phyloP scores from a whole-genome alignment of 2,797 vertebrate species.

The Lutjanus argentimaculatus region DNA sequence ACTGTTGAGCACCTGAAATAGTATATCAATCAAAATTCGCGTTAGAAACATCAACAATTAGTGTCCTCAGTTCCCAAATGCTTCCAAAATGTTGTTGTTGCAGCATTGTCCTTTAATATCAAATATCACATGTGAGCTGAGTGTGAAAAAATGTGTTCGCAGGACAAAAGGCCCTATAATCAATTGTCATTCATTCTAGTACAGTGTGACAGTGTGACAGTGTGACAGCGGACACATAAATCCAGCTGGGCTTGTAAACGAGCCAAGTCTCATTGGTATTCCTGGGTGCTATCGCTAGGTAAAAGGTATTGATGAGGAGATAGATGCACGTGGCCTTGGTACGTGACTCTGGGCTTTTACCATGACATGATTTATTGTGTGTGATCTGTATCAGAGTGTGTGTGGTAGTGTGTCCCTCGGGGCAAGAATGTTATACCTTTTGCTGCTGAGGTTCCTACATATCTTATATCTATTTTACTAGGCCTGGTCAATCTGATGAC shows the following conservation, averaged over 20 bases:
- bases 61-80: too few species aligned
- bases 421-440: conserved; percentile 25
- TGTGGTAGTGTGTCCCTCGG: conserved; percentile 42
- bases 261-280: conserved; percentile 68
- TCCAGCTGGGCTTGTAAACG: conserved; percentile 55
- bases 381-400: not conserved
- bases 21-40: too few species aligned
- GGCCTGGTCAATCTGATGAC: not conserved
- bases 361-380: conserved; percentile 29
- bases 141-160: conserved; percentile 15
- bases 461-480: conserved; percentile 8
- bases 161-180: conserved; percentile 44
- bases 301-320: conserved; percentile 72
- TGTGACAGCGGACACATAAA: conserved; percentile 38
- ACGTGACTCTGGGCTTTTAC: conserved; percentile 46
- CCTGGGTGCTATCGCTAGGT: conserved; percentile 47
- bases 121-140: not conserved
- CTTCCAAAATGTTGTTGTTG: not conserved
- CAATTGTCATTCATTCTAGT: conserved; percentile 43
- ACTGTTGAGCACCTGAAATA: too few species aligned
- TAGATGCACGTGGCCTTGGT: conserved; percentile 62
- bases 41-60: too few species aligned
- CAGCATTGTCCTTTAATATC: not conserved
- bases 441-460: conserved; percentile 3
- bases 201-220: conserved; percentile 47